Evolutionary conservation across 2,113 vertebrate genomes (phyloP).

Genomic region (Centropus bengalensis): DNA sequence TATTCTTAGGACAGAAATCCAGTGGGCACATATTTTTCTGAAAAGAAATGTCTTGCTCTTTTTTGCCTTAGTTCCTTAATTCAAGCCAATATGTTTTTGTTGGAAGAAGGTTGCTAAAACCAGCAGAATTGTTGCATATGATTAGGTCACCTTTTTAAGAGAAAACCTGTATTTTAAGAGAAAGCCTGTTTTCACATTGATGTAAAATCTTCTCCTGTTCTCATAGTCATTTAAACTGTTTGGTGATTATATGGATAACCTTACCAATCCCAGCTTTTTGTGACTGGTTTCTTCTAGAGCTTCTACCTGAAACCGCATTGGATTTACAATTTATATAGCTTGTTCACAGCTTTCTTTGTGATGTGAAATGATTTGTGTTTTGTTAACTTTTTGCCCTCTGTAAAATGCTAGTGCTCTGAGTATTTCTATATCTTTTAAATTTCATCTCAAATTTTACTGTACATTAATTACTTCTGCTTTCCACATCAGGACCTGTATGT

Average conservation of each 20-base stretch:
- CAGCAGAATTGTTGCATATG: background rate
- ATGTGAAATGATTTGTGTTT: background rate
- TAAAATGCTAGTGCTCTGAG: background rate
- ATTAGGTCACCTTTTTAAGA: background rate
- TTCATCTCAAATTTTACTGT: background rate
- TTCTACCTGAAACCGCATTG: background rate
- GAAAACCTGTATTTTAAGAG: background rate
- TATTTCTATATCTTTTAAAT: background rate
- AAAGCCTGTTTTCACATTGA: background rate
- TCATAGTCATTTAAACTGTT: background rate
- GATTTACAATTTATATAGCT: background rate
- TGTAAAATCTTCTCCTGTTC: background rate
- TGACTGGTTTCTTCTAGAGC: background rate
- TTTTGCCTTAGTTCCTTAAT: background rate
- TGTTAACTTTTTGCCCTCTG: background rate
- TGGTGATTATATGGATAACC: background rate
- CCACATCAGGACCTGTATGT: background rate
- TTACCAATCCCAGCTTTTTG: background rate
- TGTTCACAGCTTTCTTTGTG: background rate
- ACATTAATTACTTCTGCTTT: background rate
- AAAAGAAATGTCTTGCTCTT: background rate
- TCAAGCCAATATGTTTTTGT: background rate
- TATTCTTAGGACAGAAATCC: background rate
- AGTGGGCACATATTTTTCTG: background rate
- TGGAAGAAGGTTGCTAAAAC: background rate